Conservation (phyloP, 35 echinoderm and acorn worm genomes). For the Antedon bifida region DNA sequence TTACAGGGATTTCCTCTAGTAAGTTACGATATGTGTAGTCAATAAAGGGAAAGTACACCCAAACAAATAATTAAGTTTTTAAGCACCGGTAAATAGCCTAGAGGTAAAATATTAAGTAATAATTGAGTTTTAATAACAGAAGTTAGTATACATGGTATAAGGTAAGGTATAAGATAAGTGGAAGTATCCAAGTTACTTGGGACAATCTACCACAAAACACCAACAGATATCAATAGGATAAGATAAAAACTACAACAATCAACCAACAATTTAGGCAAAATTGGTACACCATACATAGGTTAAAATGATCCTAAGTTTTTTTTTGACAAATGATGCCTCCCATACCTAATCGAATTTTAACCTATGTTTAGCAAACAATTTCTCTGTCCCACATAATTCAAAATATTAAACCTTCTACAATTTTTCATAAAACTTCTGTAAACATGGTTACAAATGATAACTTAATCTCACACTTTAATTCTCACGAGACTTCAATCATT, state of each 20-base stretch:
- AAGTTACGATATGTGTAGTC: not conserved
- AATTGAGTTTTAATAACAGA: not conserved
- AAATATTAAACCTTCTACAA: too few species aligned
- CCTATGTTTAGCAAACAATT: not conserved
- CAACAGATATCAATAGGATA: not conserved
- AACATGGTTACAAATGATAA: too few species aligned
- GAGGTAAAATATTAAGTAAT: not conserved
- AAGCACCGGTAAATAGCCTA: not conserved
- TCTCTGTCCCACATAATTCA: not conserved
- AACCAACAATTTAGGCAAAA: not conserved
- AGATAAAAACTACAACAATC: not conserved
- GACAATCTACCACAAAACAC: not conserved
- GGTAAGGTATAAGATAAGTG: not conserved
- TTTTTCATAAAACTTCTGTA: too few species aligned
- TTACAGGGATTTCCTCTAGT: not conserved
- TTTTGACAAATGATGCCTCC: not conserved
- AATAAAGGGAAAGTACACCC: not conserved
- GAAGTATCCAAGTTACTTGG: too few species aligned
- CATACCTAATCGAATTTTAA: not conserved
- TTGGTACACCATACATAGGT: not conserved
- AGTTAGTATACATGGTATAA: not conserved
- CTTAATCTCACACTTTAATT: not conserved
- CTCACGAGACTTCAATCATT: slow-evolving; percentile 99
- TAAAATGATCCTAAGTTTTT: not conserved
- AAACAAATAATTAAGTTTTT: not conserved